Base-by-base conservation (phyloP, 2,113 vertebrate species). In the Hippocampus comes region DNA sequence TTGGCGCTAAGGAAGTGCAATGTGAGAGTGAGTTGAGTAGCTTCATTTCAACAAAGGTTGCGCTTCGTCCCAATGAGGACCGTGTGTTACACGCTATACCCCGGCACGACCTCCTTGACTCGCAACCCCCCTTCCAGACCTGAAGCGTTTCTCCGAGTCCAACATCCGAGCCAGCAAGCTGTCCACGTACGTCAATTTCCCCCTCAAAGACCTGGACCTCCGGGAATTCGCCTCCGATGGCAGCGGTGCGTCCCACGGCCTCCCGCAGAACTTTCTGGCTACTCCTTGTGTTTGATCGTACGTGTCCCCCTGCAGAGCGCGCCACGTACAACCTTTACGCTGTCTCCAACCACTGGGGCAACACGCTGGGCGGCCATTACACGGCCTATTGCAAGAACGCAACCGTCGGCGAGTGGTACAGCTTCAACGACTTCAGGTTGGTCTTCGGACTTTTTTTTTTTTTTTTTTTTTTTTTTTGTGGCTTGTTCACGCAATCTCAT, bases 291-390 rank as follows among this genome's bases (percentile, higher is more conserved):
- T 77, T 49, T 76, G 55, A 14, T 48, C 27, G 42, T 56, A 34
- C 15, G 76, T 8, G 79, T 63, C 23, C 42, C 43, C 76, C 69
- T 25, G 0, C 91, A 98, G 96, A 94, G 77, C 94, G 95, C 0
- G 85, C 94, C 0, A 80, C 95, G 81, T 99, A 98, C 86, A 97
- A 96, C 89, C 93, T 99, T 78, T 99, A 97, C 0, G 95, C 96
- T 0, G 93, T 99, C 70, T 98, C 97, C 87, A 99, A 98, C 89
- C 96, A 99, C 93, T 94, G 94, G 0, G 97, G 97, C 74, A 98
- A 95, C 82, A 94, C 95, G 61, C 88, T 97, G 93, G 96, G 96
- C 17, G 96, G 97, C 51, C 97, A 99, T 74, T 98, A 99, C 86
- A 99, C 96, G 0, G 95, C 96, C n/a, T 98, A 95, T 90, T 98